Evolutionary conservation across 2,113 vertebrate genomes (phyloP), one percentile per base, ranked within the genome.

Genomic region (Dipodomys ordii): DNA sequence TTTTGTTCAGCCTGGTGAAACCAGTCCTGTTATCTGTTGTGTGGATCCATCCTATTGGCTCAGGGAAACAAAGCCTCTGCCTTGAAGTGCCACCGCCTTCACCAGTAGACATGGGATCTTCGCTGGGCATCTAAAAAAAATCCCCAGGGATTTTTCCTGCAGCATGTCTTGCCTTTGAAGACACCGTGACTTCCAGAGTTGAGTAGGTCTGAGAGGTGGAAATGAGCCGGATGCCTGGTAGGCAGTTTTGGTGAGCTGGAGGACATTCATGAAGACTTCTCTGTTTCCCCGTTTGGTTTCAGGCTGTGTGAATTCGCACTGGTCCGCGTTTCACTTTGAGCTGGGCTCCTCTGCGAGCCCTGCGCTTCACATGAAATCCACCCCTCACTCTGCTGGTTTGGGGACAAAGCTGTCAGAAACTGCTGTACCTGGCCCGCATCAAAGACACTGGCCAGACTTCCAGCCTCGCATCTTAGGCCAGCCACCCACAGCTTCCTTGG

Each of bases 311-410:
- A 97, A 96, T 91, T 67, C 88, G 69, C 85, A 7, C 53, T 74
- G 96, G 82, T 94, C 62, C 0, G 15, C 39, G 95, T 97, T 97
- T 97, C 97, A 3, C 76, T 97, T 96, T 97, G 96, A 97, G 96
- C 95, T 97, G 96, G 96, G 92, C 0, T 46, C 57, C 76, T 91
- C 19, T 27, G 86, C 10, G 49, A 95, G 87, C 73, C 35, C 83
- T 39, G 68, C 28, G 16, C 88, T 83, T 95, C 19, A 0, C 69
- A 4, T 93, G 94, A 95, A 94, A 64, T 57, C 94, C 46, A 88
- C 35, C 83, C 90, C 49, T 57, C 57, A 12, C 62, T 67, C 20
- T 74, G 67, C 92, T 88, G 49, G 90, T 25, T 87, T 1, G 44
- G 88, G 32, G 35, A 46, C 81, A 94, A 96, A 73, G 74, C 65